Percentiles rank a stretch among this genome's conserved stretches.
phyloP scores from a whole-genome alignment of 2,113 vertebrate species.

The Dromaius novaehollandiae region DNA sequence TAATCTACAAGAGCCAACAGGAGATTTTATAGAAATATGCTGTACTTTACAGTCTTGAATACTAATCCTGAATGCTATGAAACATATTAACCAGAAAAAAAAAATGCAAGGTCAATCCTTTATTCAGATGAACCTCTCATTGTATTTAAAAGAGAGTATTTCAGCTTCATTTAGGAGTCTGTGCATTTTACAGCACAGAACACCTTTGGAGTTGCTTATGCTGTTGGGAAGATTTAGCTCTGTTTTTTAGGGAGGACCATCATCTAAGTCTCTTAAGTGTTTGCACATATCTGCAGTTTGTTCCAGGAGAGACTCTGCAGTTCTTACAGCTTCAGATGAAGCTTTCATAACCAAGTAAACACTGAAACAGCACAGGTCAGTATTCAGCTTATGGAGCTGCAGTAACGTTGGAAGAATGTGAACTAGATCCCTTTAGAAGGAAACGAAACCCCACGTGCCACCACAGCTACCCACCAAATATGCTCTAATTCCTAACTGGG shows the following conservation, averaged over 20 bases:
- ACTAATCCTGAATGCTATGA: not conserved
- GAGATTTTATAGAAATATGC: not conserved
- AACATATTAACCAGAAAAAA: not conserved
- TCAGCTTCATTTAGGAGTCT: not conserved
- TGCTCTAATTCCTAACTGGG: fast-evolving
- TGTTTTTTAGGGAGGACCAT: not conserved
- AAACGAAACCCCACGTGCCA: fast-evolving
- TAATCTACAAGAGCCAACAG: not conserved
- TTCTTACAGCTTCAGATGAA: not conserved
- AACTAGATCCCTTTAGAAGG: not conserved
- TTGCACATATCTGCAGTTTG: not conserved
- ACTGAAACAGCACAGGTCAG: not conserved
- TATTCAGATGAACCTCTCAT: not conserved
- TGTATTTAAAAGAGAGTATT: not conserved
- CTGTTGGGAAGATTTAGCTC: not conserved
- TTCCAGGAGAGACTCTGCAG: not conserved
- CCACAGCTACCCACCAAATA: not conserved
- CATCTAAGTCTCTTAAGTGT: not conserved
- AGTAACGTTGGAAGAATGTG: fast-evolving
- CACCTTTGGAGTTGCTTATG: not conserved
- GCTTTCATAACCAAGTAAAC: not conserved
- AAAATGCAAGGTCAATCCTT: not conserved
- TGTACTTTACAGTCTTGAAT: not conserved
- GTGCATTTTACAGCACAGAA: conserved; percentile 1
- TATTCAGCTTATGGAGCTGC: not conserved